Evolutionary conservation across 2,888 invertebrate species (phyloP), one percentile per base, ranked within the genome.

Genomic region (Pachliopta kotzebuea): DNA sequence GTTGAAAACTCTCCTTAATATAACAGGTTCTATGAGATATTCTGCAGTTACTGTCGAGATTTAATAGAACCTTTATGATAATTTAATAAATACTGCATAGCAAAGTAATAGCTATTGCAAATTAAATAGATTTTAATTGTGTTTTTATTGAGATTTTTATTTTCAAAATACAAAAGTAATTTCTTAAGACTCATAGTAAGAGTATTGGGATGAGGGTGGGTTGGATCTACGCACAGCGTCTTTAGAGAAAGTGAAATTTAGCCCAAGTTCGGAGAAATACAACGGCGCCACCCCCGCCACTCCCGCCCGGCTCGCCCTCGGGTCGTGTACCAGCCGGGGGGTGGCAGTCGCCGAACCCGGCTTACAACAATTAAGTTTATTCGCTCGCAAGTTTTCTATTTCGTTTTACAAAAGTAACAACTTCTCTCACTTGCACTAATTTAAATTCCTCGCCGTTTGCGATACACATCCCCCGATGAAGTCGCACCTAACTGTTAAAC

Each of bases 241-340:
- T 90, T 90, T 83, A 81, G 85, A 86, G 91, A 91, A 91, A 91
- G 91, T 90, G 91, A 91, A 91, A 91, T 90, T 91, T 90, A 88
- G 90, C 87, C 84, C 90, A 89, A 91, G 87, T 90, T 90, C 83
- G 88, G 87, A 86, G 90, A 86, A 90, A 90, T 88, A 89, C 90
- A 88, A 89, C 86, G 79, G 76, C 73, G 80, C 79, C 76, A 76
- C 74, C 70, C 73, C 74, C 73, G 71, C 73, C 73, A 71, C 73
- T 83, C 78, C 74, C 73, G 71, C 73, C 73, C 72, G 80, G 80
- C 77, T 78, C 74, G 76, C 74, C 73, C 74, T 77, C 74, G 76
- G 78, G 74, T 74, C 76, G 75, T 71, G 78, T 74, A 66, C 68
- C 37, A 37, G 37, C 14, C 37, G 37, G 78, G 83, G 86, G 45